Conservation (phyloP, 2,888 invertebrate genomes). For the Parnassius orleans region DNA sequence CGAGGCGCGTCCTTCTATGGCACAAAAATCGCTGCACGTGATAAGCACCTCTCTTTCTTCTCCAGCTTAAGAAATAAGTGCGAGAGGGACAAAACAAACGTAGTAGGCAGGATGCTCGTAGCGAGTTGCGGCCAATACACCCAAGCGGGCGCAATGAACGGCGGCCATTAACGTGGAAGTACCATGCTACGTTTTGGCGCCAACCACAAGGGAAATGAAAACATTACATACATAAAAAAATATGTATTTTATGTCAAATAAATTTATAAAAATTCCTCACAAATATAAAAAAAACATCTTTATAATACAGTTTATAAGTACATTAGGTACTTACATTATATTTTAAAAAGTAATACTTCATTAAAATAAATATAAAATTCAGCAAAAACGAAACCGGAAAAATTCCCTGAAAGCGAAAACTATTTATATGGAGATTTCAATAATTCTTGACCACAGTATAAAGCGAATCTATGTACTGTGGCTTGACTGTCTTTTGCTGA, state of each 20-base stretch:
- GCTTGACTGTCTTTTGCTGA: too few relatives aligned
- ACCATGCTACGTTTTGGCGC: constrained; percentile 74
- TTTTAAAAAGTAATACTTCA: too few relatives aligned
- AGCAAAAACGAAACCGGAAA: too few relatives aligned
- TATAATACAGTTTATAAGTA: too few relatives aligned
- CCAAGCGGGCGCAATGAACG: constrained; percentile 78
- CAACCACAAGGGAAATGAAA: constrained; percentile 43
- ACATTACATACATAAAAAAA: background rate
- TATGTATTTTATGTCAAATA: background rate
- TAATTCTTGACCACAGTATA: too few relatives aligned
- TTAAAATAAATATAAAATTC: too few relatives aligned
- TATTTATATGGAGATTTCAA: too few relatives aligned
- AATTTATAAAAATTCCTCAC: background rate
- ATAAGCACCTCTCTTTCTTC: constrained; percentile 64
- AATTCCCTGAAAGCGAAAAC: too few relatives aligned
- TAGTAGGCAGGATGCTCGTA: constrained; percentile 78
- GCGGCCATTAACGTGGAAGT: constrained; percentile 67
- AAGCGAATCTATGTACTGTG: too few relatives aligned
- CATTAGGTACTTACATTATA: too few relatives aligned
- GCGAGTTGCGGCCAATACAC: constrained; percentile 77
- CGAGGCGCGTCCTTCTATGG: constrained; percentile 73
- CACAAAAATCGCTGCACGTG: constrained; percentile 77
- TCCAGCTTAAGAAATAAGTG: constrained; percentile 46
- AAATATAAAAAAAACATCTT: too few relatives aligned
- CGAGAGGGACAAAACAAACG: constrained; percentile 64